Base-by-base conservation (phyloP, 1,140 invertebrate species). In the Dendroctonus ponderosae region DNA sequence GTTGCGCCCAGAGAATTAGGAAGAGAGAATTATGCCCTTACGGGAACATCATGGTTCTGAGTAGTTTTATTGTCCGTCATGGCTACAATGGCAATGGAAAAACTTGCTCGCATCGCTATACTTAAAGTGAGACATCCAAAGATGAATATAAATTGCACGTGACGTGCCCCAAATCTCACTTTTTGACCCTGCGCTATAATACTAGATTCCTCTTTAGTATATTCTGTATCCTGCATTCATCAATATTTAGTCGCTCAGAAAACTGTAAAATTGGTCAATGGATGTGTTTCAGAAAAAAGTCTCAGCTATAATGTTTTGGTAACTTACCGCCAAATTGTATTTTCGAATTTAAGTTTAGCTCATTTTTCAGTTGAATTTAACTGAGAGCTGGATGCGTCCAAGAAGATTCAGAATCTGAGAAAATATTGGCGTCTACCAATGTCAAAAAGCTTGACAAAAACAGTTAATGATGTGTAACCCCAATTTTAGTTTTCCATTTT, bases 41-140 rank as follows among this genome's bases (percentile, higher is more conserved):
- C 54, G 3, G 53, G 62, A 38, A 65, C 15, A 57, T 65, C 38
- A 38, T 52, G 53, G 58, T 65, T 58, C 7, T n/a, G 4, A 26
- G 42, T 43, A 7, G 68, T 51, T n/a, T 71, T 72, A 65, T 72
- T 64, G 65, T 87, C 79, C 0, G 84, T 87, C 88, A 90, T 90
- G 11, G 87, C 87, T 0, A 89, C 88, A 15, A 90, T 84, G 1
- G 84, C 86, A 46, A 89, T 85, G 14, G 87, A 88, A 70, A 89
- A 83, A 66, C 87, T 86, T 6, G 87, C 84, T 53, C 88, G 78
- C 72, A 86, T 83, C 6, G 82, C 82, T 69, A 87, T 89, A 4
- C 84, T 85, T 48, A 86, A 79, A 5, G 84, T 71, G 75, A 89
- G 83, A 2, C 85, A 82, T 2, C 86, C 53, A 70, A 89, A 87